Percentiles rank a stretch among this genome's conserved stretches.
phyloP scores from a whole-genome alignment of 2,888 invertebrate species.

The Halictus ligatus region DNA sequence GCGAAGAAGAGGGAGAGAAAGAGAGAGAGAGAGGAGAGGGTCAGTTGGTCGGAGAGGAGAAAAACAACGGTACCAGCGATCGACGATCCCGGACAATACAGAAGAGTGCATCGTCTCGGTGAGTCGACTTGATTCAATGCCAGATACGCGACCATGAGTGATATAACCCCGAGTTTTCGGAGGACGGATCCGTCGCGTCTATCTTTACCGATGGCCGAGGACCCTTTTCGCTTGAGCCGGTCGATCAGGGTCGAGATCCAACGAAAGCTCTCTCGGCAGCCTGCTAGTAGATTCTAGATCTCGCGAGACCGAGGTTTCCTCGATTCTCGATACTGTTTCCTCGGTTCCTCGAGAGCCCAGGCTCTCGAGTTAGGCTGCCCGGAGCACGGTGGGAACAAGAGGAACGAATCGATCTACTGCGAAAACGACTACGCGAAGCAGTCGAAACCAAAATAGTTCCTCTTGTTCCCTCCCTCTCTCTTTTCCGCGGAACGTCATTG shows the following conservation, averaged over 20 bases:
- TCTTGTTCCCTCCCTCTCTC: background rate
- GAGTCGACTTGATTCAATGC: slow-evolving; percentile 57
- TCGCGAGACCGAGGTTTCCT: background rate
- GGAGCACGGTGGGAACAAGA: background rate
- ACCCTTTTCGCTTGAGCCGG: background rate
- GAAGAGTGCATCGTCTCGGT: slow-evolving; percentile 53
- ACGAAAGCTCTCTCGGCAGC: background rate
- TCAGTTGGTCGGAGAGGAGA: background rate
- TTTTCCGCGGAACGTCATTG: background rate
- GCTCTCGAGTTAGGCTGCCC: background rate
- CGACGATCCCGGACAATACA: slow-evolving; percentile 28
- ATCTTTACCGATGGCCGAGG: background rate
- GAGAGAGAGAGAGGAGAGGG: background rate
- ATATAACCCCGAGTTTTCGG: slow-evolving; percentile 42
- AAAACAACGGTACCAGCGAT: slow-evolving; percentile 11
- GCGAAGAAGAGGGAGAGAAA: background rate
- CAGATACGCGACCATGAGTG: slow-evolving; percentile 39
- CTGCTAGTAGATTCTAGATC: background rate
- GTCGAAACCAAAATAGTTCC: slow-evolving; percentile 16
- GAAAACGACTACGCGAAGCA: background rate
- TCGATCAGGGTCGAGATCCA: background rate
- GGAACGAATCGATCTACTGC: background rate
- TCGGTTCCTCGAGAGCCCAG: background rate
- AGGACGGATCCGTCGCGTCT: background rate
- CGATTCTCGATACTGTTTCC: background rate